Conservation (phyloP, 2,113 vertebrate genomes). For the Lathamus discolor region DNA sequence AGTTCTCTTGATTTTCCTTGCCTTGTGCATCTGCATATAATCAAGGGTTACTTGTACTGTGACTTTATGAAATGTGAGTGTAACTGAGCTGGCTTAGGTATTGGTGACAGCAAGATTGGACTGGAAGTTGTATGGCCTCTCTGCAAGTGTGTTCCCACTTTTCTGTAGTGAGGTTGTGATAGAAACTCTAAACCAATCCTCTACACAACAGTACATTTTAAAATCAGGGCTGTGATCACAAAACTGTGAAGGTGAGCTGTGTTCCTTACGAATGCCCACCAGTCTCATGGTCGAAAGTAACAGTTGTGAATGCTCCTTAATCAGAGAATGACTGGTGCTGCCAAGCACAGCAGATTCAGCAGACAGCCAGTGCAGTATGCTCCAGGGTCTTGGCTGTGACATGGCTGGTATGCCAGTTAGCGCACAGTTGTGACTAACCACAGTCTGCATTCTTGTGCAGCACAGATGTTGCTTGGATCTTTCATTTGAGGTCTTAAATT, state of each 20-base stretch:
- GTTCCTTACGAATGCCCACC: not conserved
- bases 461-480: not conserved
- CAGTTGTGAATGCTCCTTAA: not conserved
- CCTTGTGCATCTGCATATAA: not conserved
- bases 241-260: not conserved
- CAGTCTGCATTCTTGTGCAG: not conserved
- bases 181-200: not conserved
- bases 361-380: not conserved
- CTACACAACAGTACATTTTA: accelerated
- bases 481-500: not conserved
- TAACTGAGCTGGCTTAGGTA: not conserved
- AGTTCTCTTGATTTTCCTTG: not conserved
- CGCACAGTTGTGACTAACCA: not conserved
- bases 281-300: accelerated
- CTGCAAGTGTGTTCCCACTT: accelerated
- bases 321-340: not conserved
- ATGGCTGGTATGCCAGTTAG: not conserved
- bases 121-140: not conserved
- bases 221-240: not conserved
- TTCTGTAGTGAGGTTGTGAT: not conserved
- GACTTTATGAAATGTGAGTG: accelerated
- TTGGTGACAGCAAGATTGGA: not conserved
- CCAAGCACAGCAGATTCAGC: not conserved
- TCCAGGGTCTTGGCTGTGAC: not conserved
- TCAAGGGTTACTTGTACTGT: not conserved